Conservation (phyloP, 2,113 vertebrate species). For the Entomyzon cyanotis region DNA sequence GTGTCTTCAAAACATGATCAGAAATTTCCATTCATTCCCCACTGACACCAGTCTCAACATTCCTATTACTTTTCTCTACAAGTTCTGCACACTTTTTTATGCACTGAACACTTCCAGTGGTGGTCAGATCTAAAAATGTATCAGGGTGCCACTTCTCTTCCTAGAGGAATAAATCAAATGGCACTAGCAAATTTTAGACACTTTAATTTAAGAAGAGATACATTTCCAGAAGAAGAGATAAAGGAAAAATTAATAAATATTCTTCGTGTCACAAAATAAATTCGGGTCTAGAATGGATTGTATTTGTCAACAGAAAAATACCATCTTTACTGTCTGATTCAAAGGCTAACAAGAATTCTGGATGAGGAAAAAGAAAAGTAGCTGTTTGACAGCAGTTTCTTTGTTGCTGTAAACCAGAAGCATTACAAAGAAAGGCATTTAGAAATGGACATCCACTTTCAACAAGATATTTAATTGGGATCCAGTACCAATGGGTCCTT, state of each 20-base stretch:
- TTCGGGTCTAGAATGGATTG: neutral
- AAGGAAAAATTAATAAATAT: slow-evolving; percentile 19
- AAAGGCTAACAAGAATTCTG: neutral
- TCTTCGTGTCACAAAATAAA: slow-evolving; percentile 12
- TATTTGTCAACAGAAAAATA: slow-evolving; percentile 12
- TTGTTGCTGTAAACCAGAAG: neutral
- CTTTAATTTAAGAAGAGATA: slow-evolving; percentile 34
- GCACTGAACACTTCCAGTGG: neutral
- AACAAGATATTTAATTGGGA: neutral
- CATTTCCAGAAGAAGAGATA: slow-evolving; percentile 17
- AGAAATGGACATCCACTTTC: neutral
- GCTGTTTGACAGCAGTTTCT: neutral
- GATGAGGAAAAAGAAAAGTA: neutral
- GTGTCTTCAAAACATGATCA: neutral
- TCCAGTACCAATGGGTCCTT: neutral
- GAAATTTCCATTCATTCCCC: neutral
- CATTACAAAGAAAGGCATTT: neutral
- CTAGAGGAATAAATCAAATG: slow-evolving; percentile 19
- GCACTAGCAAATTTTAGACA: neutral
- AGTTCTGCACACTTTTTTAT: neutral
- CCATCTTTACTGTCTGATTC: neutral
- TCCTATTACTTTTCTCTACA: neutral
- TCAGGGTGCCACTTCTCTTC: neutral
- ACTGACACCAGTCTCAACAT: neutral
- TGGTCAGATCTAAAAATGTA: neutral